Conservation (phyloP, 2,113 vertebrate species). For the Meleagris gallopavo region DNA sequence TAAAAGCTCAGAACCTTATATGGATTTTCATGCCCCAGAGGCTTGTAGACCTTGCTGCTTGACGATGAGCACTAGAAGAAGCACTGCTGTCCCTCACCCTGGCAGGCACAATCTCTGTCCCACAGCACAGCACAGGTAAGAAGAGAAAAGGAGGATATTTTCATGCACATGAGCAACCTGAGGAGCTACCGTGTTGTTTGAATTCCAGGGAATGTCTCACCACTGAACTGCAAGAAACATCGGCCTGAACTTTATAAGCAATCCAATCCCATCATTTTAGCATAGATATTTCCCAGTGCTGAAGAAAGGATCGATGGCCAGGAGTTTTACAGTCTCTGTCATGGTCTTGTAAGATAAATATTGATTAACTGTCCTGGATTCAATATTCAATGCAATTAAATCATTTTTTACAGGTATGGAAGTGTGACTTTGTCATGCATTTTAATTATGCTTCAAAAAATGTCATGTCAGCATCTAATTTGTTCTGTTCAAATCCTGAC, state of each 20-base stretch:
- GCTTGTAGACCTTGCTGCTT: background rate
- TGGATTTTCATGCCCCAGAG: background rate
- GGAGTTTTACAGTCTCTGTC: slow-evolving; percentile 7
- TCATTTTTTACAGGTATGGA: slow-evolving; percentile 3
- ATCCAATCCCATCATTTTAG: background rate
- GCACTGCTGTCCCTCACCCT: background rate
- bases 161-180: rapidly evolving
- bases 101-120: background rate
- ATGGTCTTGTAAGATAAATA: background rate
- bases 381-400: slow-evolving; percentile 46
- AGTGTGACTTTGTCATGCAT: background rate
- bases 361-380: slow-evolving; percentile 6
- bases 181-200: background rate
- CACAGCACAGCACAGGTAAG: background rate
- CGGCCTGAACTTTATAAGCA: background rate
- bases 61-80: background rate
- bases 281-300: background rate
- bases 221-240: background rate
- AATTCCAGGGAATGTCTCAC: background rate
- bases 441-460: background rate
- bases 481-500: slow-evolving; percentile 12
- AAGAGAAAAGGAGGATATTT: background rate
- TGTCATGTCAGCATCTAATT: slow-evolving; percentile 1
- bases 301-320: background rate
- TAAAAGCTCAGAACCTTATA: rapidly evolving